Conservation (phyloP, 2,797 vertebrate species). For the Pyrrhura leucotis region DNA sequence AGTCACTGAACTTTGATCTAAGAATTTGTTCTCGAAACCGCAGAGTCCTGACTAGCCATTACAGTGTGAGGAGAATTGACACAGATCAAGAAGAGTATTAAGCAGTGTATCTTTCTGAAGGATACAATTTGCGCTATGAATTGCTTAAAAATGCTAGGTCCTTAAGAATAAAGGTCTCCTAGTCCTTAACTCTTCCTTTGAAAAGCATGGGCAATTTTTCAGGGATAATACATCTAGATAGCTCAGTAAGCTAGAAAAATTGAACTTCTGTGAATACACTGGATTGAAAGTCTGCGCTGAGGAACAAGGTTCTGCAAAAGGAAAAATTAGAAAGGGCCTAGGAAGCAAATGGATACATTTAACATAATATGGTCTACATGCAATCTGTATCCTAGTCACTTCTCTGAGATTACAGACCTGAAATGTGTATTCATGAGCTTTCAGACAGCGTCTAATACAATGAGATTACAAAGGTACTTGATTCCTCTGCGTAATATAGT, state of each 20-base stretch:
- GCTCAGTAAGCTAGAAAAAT: not conserved
- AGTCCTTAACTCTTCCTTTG: not conserved
- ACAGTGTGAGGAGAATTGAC: not conserved
- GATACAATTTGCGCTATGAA: not conserved
- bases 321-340: not conserved
- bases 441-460: not conserved
- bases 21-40: not conserved
- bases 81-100: not conserved
- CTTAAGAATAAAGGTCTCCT: not conserved
- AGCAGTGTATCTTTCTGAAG: not conserved
- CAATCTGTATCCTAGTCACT: constrained; percentile 1
- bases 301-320: not conserved
- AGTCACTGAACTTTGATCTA: not conserved
- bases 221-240: not conserved
- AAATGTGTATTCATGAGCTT: constrained; percentile 29
- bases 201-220: not conserved
- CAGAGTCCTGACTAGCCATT: not conserved
- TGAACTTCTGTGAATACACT: not conserved
- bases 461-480: not conserved
- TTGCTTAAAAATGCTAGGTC: not conserved
- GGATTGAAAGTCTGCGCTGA: not conserved
- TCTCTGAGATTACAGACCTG: not conserved
- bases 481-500: not conserved
- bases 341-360: not conserved
- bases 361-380: not conserved